These are phyloP conservation scores for Pseudeuparius sepicola DNA, from an alignment of 2,888 invertebrate genomes.

Conservation along the genomic window DNA sequence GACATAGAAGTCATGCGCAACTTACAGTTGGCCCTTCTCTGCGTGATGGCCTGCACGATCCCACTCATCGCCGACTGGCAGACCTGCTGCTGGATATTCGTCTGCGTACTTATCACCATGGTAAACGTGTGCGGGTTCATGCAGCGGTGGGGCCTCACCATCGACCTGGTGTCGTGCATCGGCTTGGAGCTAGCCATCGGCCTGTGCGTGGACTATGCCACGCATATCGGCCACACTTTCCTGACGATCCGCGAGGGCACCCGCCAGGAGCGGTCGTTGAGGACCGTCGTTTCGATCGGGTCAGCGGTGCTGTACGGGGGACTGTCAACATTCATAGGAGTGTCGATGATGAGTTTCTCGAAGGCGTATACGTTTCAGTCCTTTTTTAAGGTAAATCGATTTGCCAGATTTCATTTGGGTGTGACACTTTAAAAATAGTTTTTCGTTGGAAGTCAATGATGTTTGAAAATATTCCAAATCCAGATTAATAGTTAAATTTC, in stretches of 20 bases:
- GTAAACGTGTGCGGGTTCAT: slow-evolving; percentile 66
- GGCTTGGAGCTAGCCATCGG: slow-evolving; percentile 72
- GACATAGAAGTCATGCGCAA: slow-evolving; percentile 66
- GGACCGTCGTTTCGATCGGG: slow-evolving; percentile 62
- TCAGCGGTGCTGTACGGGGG: slow-evolving; percentile 70
- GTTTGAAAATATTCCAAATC: too few species aligned
- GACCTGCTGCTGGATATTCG: slow-evolving; percentile 69
- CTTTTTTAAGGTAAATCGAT: slow-evolving; percentile 52
- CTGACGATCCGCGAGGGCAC: slow-evolving; percentile 49
- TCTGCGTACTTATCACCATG: slow-evolving; percentile 64
- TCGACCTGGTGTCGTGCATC: slow-evolving; percentile 70
- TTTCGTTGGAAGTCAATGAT: too few species aligned
- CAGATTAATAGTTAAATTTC: too few species aligned
- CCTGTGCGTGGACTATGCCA: slow-evolving; percentile 75
- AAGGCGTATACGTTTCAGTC: slow-evolving; percentile 67
- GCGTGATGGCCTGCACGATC: slow-evolving; percentile 71
- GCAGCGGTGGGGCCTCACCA: slow-evolving; percentile 72
- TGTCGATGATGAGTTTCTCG: slow-evolving; percentile 59
- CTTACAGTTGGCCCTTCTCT: slow-evolving; percentile 60
- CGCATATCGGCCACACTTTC: slow-evolving; percentile 73
- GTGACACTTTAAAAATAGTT: too few species aligned
- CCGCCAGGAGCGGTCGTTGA: slow-evolving; percentile 48
- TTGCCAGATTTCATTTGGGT: slow-evolving; percentile 11
- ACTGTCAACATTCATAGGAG: slow-evolving; percentile 63
- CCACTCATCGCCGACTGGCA: slow-evolving; percentile 65